Base-by-base conservation (phyloP, 2,797 vertebrate species). In the Sebastes goodei region DNA sequence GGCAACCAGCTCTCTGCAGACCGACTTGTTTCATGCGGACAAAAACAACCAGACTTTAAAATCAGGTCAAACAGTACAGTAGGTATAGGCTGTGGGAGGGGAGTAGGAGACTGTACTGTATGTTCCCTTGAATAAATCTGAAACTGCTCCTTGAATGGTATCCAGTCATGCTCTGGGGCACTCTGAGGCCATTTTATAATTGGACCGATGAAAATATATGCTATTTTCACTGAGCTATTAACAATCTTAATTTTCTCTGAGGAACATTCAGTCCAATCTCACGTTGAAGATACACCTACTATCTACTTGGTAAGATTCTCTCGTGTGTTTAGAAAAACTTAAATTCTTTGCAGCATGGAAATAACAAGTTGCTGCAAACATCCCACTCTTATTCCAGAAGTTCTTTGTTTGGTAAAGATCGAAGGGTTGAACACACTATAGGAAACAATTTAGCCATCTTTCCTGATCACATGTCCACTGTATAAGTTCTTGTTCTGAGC, bases 61-160 rank as follows among this genome's bases (percentile, higher is more conserved):
- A 86, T 82, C 69, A 71, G 89, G 87, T 87, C 86, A 89, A 82
- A 85, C 84, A 80, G 46, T 49, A 49, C 46, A 49, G 46, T 49
- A 49, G 7, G 81, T 81, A 46, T 46, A 57, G 73, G 77, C 62
- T 27, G 86, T 87, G 65, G 88, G 74, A 81, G 71, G 62, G 67
- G 32, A 84, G 75, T 63, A 25, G 35, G 68, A 85, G 78, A 87
- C 59, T 56, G 33, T 66, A 68, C 33, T 62, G 35, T 23, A 83
- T 65, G 52, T 74, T 69, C 29, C 46, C 59, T 75, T 57, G 62
- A 78, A 84, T 80, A 80, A 76, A 86, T 79, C n/a, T 27, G 14
- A 82, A 62, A 64, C 38, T 55, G 60, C 29, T 82, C 9, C 23
- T 10, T 15, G 35, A 62, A 63, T 70, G 21, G 66, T 70, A 79